phyloP scores from a whole-genome alignment of 1,140 invertebrate species.

The Vanessa tameamea region DNA sequence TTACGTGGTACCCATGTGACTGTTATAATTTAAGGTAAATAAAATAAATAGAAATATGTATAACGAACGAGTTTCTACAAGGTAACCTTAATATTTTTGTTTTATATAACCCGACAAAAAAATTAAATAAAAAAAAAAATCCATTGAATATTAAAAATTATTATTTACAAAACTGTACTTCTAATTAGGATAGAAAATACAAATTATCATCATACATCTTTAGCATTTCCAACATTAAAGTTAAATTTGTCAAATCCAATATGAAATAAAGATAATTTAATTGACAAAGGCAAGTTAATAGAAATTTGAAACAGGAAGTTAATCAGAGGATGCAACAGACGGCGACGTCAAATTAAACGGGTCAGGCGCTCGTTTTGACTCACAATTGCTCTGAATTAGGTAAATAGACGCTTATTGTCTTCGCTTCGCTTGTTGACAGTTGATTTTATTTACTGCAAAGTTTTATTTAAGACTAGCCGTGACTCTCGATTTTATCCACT shows the following conservation, averaged over 20 bases:
- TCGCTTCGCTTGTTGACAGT: slow-evolving; percentile 42
- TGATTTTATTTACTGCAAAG: slow-evolving; percentile 30
- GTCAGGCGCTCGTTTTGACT: slow-evolving; percentile 53
- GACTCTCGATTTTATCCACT: not conserved
- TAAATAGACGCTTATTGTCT: slow-evolving; percentile 59
- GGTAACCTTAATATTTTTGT: too few species aligned
- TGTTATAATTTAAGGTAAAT: slow-evolving; percentile 76
- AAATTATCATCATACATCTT: too few species aligned
- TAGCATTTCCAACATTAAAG: not conserved
- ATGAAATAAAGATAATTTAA: slow-evolving; percentile 35
- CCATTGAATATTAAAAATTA: too few species aligned
- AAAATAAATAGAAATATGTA: slow-evolving; percentile 48
- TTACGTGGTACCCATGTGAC: slow-evolving; percentile 59
- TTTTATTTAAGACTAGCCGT: slow-evolving; percentile 1
- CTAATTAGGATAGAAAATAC: too few species aligned
- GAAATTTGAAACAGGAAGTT: slow-evolving; percentile 75
- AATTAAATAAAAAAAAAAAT: too few species aligned
- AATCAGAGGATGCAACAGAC: slow-evolving; percentile 67
- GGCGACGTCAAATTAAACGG: slow-evolving; percentile 68
- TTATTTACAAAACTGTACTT: too few species aligned
- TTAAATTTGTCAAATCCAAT: slow-evolving; percentile 32
- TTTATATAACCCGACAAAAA: too few species aligned
- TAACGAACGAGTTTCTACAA: too few species aligned
- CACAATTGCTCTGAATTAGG: slow-evolving; percentile 68
- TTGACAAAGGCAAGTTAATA: slow-evolving; percentile 58